These are phyloP conservation scores for Drosophila pruinosa DNA, from an alignment of 1,140 invertebrate species.

Conservation along the genomic window DNA sequence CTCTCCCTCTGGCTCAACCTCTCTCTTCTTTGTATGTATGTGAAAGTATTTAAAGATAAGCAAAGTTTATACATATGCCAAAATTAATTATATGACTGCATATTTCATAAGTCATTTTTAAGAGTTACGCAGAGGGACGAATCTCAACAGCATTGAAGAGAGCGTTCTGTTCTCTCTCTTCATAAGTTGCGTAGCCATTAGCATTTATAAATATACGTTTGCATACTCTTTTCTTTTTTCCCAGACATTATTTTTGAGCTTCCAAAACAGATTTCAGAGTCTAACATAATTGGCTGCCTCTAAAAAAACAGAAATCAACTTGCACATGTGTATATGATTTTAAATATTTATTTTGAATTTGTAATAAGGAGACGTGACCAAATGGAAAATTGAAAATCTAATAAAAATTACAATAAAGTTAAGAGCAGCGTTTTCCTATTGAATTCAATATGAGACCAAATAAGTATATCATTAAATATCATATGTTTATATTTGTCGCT, in stretches of 20 bases:
- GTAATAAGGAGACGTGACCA: constrained; percentile 44
- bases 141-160: not conserved
- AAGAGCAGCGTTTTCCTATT: not conserved
- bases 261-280: constrained; percentile 52
- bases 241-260: constrained; percentile 11
- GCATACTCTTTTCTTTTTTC: constrained; percentile 10
- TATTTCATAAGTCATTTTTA: constrained; percentile 21
- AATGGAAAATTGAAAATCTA: constrained; percentile 1
- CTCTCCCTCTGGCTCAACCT: not conserved
- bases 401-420: not conserved
- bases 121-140: too few species aligned
- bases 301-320: constrained; percentile 33
- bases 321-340: not conserved
- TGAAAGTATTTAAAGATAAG: constrained; percentile 63
- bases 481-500: constrained; percentile 14
- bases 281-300: constrained; percentile 66
- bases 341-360: constrained; percentile 11
- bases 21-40: not conserved
- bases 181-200: constrained; percentile 10
- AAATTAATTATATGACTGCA: constrained; percentile 53
- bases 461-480: not conserved
- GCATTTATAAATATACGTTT: constrained; percentile 50
- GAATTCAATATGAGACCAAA: too few species aligned
- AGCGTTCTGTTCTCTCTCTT: constrained; percentile 2
- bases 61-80: constrained; percentile 63